These are phyloP conservation scores for Plodia interpunctella DNA, from an alignment of 1,140 invertebrate genomes.

Conservation along the genomic window DNA sequence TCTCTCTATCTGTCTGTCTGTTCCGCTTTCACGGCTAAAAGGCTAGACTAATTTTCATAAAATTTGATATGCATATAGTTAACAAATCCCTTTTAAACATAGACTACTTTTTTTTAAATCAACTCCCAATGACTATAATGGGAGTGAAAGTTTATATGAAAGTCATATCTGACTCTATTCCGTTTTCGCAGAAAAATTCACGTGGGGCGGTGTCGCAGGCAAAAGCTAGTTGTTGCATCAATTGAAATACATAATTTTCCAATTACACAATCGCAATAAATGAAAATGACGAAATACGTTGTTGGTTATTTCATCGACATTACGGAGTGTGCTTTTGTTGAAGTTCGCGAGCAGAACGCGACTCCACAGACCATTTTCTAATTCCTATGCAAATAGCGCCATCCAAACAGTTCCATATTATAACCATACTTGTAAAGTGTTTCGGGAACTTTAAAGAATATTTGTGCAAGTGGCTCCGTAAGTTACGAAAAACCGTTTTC, in stretches of 20 bases:
- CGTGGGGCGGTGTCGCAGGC: too few species aligned
- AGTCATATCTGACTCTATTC: too few species aligned
- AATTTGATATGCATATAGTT: too few species aligned
- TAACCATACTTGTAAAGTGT: constrained; percentile 6
- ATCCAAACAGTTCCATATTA: constrained; percentile 2
- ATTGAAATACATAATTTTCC: background rate
- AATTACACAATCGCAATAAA: background rate
- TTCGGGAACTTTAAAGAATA: constrained; percentile 20
- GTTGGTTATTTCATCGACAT: background rate
- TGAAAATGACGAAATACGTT: background rate
- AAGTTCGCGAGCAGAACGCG: background rate
- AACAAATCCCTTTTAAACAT: too few species aligned
- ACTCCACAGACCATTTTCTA: background rate
- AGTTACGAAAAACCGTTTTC: constrained; percentile 45
- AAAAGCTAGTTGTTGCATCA: too few species aligned
- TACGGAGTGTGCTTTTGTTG: background rate
- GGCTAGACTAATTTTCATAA: too few species aligned
- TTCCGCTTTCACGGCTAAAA: too few species aligned
- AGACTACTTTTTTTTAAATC: too few species aligned
- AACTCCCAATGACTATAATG: too few species aligned
- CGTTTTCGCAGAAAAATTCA: too few species aligned
- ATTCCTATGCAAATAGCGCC: constrained; percentile 4
- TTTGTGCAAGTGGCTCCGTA: constrained; percentile 34
- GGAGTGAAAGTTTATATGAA: too few species aligned
- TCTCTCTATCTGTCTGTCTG: too few species aligned